Base-by-base conservation (phyloP, 23 tunicate species). In the Aplidium turbinatum region DNA sequence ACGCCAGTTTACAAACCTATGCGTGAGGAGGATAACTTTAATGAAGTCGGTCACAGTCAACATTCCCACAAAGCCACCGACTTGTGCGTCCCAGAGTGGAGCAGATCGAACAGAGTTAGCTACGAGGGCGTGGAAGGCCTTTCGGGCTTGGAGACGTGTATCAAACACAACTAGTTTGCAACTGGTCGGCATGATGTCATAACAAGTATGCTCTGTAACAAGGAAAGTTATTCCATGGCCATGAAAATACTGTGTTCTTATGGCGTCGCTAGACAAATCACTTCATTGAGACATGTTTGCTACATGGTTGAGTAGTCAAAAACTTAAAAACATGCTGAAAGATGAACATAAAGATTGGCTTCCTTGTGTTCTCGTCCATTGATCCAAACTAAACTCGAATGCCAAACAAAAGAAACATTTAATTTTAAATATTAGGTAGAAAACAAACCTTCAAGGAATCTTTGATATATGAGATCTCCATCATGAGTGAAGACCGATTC, bases 121-220 rank as follows among this genome's bases (percentile, higher is more conserved):
- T 31, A 89, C 70, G 28, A 89, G 83, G 3, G 96, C 89, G 29
- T 82, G 89, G 35, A 89, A 82, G 22, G 96, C 89, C 64, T 89
- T 82, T 24, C 80, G 33, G n/a, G 86, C 96, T 65, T 76, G 75
- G 24, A 89, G 78, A 0, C 77, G 28, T 9, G 89, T 82, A 71
- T 89, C 96, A 26, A 89, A 77, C 35, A 89, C 89, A 9, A 89
- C 87, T 47, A 89, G 53, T 57, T 82, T 89, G 63, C 90, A 82
- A 33, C 96, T 89, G 21, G 89, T 89, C 16, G 96, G 96, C 96
- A 89, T 89, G 2, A 89, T 55, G 77, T 89, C 96, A 52, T 89
- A 89, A 78, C 96, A 89, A 4, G 89, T 89, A 35, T 89, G 96
- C 46, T 89, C 96, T 89, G 81, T 23, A 57, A 67, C 33, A 30